Conservation (phyloP, 2,113 vertebrate genomes). For the Paralichthys olivaceus region DNA sequence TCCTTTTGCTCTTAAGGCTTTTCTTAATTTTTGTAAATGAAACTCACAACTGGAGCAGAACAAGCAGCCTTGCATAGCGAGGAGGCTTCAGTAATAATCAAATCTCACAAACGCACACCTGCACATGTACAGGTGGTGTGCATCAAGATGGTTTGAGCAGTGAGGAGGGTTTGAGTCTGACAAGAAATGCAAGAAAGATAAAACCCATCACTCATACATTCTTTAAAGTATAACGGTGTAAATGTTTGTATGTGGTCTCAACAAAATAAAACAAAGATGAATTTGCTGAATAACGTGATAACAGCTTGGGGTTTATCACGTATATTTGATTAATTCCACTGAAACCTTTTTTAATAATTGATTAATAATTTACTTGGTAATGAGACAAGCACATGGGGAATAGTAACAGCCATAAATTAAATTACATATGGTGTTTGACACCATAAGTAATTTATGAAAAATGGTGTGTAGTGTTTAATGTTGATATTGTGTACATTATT, state of each 20-base stretch:
- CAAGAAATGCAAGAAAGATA: background rate
- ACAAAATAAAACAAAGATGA: background rate
- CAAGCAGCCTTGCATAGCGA: background rate
- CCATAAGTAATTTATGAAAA: background rate
- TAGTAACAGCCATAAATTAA: background rate
- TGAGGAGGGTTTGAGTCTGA: background rate
- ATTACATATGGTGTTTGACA: background rate
- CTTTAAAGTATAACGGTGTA: background rate
- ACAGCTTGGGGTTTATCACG: background rate
- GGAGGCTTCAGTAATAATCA: background rate
- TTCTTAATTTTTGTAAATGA: background rate
- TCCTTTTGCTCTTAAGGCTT: background rate
- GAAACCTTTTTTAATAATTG: background rate
- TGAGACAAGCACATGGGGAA: background rate
- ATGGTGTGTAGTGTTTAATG: background rate
- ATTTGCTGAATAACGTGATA: background rate
- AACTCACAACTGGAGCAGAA: slow-evolving; percentile 27
- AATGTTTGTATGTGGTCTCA: background rate
- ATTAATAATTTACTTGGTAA: background rate
- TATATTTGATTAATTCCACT: background rate
- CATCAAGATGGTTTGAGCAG: background rate
- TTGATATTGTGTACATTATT: background rate
- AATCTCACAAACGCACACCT: slow-evolving; percentile 7
- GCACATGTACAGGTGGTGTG: slow-evolving; percentile 17
- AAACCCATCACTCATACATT: background rate